These are phyloP conservation scores for Hippocampus guttulatus DNA, from an alignment of 2,113 vertebrate species.

Conservation along the genomic window DNA sequence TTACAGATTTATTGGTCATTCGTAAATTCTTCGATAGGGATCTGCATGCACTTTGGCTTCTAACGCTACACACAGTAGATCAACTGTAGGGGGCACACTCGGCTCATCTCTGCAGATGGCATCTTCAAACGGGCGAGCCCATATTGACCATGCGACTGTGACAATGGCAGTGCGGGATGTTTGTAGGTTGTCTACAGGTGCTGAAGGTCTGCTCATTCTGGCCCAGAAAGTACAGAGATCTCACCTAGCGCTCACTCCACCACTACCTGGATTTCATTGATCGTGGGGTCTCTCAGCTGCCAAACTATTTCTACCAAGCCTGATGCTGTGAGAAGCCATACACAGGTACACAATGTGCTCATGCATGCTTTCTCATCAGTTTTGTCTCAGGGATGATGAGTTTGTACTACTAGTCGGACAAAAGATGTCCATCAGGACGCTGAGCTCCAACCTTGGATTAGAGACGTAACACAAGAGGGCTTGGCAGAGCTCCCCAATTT, in stretches of 20 bases:
- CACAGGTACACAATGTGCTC: constrained; percentile 46
- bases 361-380: constrained; percentile 20
- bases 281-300: constrained; percentile 50
- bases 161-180: neutral
- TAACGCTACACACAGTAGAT: constrained; percentile 74
- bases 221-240: constrained; percentile 61
- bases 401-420: constrained; percentile 58
- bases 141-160: neutral
- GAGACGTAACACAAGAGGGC: constrained; percentile 59
- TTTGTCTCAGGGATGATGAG: constrained; percentile 57
- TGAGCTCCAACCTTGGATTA: constrained; percentile 71
- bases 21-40: neutral
- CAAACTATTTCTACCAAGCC: constrained; percentile 63
- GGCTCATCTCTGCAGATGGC: constrained; percentile 66
- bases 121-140: constrained; percentile 66
- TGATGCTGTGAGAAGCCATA: constrained; percentile 67
- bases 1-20: neutral
- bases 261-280: constrained; percentile 53
- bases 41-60: constrained; percentile 48
- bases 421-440: constrained; percentile 44
- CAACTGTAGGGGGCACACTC: constrained; percentile 67
- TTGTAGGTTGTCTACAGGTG: constrained; percentile 65
- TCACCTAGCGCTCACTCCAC: constrained; percentile 71
- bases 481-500: constrained; percentile 64
- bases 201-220: constrained; percentile 57